phyloP scores from a whole-genome alignment of 1,140 invertebrate genomes.

The Vollenhovia emeryi region DNA sequence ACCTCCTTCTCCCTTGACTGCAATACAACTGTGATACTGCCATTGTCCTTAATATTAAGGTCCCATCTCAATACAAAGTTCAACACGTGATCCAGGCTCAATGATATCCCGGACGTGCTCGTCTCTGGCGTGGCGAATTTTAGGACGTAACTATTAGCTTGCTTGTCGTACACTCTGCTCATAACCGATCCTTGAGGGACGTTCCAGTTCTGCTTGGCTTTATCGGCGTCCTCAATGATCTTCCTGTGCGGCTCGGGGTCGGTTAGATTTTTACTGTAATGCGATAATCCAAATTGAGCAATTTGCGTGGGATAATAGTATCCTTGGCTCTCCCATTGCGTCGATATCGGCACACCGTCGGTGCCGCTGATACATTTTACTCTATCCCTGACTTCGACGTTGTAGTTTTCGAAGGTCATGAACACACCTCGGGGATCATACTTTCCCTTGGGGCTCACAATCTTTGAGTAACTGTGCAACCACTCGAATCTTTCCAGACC shows the following conservation, averaged over 20 bases:
- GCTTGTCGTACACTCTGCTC: slow-evolving; percentile 87
- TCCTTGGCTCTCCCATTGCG: slow-evolving; percentile 96
- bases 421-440: slow-evolving; percentile 96
- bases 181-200: slow-evolving; percentile 88
- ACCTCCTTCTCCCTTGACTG: slow-evolving; percentile 92
- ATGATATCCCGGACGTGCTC: slow-evolving; percentile 88
- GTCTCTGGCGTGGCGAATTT: slow-evolving; percentile 91
- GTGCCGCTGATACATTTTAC: slow-evolving; percentile 98
- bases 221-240: slow-evolving; percentile 91
- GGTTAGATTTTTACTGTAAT: slow-evolving; percentile 97
- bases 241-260: slow-evolving; percentile 90
- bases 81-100: slow-evolving; percentile 90
- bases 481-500: slow-evolving; percentile 94
- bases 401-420: slow-evolving; percentile 99
- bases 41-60: slow-evolving; percentile 90
- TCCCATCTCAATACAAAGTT: slow-evolving; percentile 93
- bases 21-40: slow-evolving; percentile 91
- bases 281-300: slow-evolving; percentile 98
- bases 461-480: slow-evolving; percentile 97
- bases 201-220: slow-evolving; percentile 88
- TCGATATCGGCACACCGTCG: slow-evolving; percentile 97
- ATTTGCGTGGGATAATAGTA: slow-evolving; percentile 99
- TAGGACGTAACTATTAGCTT: slow-evolving; percentile 87
- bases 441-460: slow-evolving; percentile 94
- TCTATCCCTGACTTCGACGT: slow-evolving; percentile 97